These are phyloP conservation scores for Machaerirhynchus nigripectus DNA, from an alignment of 2,113 vertebrate genomes.

Conservation along the genomic window DNA sequence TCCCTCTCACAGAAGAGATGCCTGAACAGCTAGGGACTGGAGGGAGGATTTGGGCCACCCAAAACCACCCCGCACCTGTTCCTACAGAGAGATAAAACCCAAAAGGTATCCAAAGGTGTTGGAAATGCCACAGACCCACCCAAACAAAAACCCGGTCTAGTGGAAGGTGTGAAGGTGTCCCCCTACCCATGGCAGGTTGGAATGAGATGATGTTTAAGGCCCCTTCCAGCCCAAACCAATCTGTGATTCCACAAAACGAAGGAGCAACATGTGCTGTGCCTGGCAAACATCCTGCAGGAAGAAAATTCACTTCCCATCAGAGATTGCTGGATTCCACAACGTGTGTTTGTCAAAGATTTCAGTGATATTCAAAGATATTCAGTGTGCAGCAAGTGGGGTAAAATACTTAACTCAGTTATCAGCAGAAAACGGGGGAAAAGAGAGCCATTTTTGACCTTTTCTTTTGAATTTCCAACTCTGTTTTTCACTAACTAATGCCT, in stretches of 20 bases:
- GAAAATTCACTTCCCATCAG: background rate
- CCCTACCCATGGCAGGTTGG: background rate
- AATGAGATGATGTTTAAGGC: background rate
- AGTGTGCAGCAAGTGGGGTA: background rate
- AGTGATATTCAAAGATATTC: background rate
- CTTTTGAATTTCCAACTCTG: background rate
- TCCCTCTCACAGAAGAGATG: background rate
- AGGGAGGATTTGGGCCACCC: background rate
- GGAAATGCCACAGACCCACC: background rate
- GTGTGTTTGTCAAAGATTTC: background rate
- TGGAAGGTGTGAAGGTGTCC: background rate
- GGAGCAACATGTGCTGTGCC: background rate
- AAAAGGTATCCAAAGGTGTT: background rate
- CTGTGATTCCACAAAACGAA: background rate
- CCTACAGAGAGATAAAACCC: background rate
- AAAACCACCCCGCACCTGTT: no score
- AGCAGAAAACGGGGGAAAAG: background rate
- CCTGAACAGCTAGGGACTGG: accelerated
- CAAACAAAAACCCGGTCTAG: background rate
- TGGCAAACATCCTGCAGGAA: background rate
- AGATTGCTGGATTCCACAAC: background rate
- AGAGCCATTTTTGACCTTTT: background rate
- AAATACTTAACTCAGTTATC: background rate
- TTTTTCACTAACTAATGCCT: background rate
- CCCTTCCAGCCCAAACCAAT: background rate